phyloP scores from a whole-genome alignment of 2,113 vertebrate species.

The Monarcha castaneiventris region DNA sequence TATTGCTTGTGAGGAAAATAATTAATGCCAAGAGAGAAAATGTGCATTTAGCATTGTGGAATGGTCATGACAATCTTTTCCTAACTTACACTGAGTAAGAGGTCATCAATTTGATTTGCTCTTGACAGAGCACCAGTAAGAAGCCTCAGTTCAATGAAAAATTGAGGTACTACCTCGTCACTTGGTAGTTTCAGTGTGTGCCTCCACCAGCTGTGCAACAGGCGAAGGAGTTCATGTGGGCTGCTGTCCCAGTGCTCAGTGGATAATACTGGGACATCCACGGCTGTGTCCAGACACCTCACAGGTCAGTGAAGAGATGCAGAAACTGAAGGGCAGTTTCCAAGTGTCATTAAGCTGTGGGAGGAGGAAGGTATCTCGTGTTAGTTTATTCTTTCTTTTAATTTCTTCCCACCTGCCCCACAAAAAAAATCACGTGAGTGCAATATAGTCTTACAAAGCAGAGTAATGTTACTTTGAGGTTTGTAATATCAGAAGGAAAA shows the following conservation, averaged over 20 bases:
- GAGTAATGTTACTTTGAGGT: background rate
- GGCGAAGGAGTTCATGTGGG: background rate
- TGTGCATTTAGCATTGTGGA: background rate
- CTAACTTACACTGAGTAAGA: background rate
- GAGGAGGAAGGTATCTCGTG: background rate
- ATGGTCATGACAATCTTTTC: background rate
- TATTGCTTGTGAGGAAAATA: background rate
- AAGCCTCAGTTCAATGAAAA: background rate
- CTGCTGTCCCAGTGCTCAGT: background rate
- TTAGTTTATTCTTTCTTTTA: background rate
- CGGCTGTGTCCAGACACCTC: background rate
- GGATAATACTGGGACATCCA: background rate
- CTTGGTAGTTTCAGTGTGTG: background rate
- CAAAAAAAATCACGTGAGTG: background rate
- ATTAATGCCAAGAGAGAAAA: background rate
- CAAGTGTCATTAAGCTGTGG: background rate
- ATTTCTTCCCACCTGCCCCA: background rate
- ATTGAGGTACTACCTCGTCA: background rate
- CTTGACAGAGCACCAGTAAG: background rate
- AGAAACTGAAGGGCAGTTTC: background rate
- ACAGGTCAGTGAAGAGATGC: background rate
- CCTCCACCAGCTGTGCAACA: background rate
- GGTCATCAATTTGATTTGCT: background rate
- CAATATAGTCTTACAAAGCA: background rate
- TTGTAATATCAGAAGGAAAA: background rate